Evolutionary conservation across 2,113 vertebrate genomes (phyloP).

Genomic region (Tympanuchus pallidicinctus): DNA sequence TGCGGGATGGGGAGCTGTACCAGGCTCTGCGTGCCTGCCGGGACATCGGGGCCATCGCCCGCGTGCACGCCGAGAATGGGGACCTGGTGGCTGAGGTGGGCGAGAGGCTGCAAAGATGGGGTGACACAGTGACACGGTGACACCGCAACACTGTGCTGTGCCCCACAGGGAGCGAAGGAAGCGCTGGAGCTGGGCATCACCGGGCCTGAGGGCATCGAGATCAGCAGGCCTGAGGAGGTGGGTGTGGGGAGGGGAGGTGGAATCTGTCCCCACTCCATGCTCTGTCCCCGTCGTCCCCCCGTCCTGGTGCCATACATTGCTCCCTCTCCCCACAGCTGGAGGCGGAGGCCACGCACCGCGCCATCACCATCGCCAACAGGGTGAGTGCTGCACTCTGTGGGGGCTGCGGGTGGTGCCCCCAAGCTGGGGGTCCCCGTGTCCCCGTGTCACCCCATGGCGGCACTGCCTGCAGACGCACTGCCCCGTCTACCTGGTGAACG

Average conservation of each 20-base stretch:
- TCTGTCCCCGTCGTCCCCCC: background rate
- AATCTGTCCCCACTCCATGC: too few relatives aligned
- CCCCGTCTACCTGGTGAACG: conserved; percentile 93
- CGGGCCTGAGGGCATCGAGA: conserved; percentile 95
- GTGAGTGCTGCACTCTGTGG: conserved; percentile 75
- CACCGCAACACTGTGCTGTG: too few relatives aligned
- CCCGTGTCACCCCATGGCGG: too few relatives aligned
- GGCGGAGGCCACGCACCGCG: conserved; percentile 92
- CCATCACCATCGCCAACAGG: conserved; percentile 94
- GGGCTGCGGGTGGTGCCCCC: too few relatives aligned
- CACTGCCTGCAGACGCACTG: conserved; percentile 85
- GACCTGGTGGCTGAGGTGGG: conserved; percentile 95
- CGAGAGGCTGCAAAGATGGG: accelerated
- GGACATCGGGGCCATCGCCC: conserved; percentile 90
- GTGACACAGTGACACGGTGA: too few relatives aligned
- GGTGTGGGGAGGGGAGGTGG: background rate
- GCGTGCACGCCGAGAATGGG: conserved; percentile 95
- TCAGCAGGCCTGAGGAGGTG: conserved; percentile 97
- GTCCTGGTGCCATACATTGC: background rate
- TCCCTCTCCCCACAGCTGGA: conserved; percentile 84
- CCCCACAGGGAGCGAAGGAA: conserved; percentile 90
- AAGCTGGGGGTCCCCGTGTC: background rate
- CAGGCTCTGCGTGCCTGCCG: conserved; percentile 92
- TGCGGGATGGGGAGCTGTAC: conserved; percentile 94
- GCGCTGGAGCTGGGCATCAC: conserved; percentile 93